Percentiles rank a stretch among this genome's conserved stretches.
Evolutionary conservation across 2,797 vertebrate species (phyloP).

Genomic region (Salmo trutta): DNA sequence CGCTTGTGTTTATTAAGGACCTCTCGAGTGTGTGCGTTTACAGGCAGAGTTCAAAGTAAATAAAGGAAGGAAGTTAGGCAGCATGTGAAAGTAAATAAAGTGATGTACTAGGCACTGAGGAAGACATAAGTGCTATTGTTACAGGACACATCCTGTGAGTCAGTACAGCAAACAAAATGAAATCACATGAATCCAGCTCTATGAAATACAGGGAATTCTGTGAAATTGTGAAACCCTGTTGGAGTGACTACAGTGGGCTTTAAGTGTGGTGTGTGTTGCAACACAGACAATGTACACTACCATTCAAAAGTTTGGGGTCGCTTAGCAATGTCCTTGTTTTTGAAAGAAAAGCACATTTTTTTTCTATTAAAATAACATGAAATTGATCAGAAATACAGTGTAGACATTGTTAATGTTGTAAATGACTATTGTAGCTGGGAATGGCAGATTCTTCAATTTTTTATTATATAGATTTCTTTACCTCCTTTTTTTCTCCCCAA

Average conservation of each 20-base stretch:
- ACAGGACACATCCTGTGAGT: constrained; percentile 62
- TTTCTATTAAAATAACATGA: no score
- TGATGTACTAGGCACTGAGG: constrained; percentile 11
- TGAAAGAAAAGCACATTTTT: no score
- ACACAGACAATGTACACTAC: neutral
- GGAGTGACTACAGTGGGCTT: neutral
- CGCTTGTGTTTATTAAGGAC: constrained; percentile 33
- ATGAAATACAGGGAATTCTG: constrained; percentile 24
- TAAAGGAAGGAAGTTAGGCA: constrained; percentile 6
- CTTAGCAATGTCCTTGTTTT: no score
- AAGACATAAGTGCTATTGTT: constrained; percentile 9
- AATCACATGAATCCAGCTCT: constrained; percentile 14
- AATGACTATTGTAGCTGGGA: no score
- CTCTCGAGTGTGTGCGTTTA: constrained; percentile 11
- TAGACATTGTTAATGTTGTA: no score
- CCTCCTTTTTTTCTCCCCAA: no score
- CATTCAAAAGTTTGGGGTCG: no score
- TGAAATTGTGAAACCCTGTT: constrained; percentile 17
- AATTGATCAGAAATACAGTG: no score
- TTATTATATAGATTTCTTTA: no score
- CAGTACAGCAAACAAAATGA: constrained; percentile 28
- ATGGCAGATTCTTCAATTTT: no score
- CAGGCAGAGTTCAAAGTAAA: constrained; percentile 25
- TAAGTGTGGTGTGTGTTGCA: constrained; percentile 15
- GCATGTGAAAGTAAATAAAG: constrained; percentile 25